A percentile compares a stretch with the other conserved stretches of the same genome.
phyloP scores from a whole-genome alignment of 2,888 invertebrate species.

The Chironomus riparius region DNA sequence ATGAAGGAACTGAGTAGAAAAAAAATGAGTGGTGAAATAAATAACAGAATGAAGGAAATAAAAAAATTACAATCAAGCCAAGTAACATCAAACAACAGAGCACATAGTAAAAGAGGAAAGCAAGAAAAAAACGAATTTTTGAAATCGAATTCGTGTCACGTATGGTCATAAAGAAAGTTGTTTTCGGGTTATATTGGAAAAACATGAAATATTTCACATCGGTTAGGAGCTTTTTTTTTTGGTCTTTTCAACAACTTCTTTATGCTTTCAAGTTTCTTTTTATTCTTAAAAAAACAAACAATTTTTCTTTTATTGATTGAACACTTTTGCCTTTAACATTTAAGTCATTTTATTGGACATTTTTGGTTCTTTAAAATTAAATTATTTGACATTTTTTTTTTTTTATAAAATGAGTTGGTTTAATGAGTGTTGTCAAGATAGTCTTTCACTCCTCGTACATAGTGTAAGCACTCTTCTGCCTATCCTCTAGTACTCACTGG shows the following conservation, averaged over 20 bases:
- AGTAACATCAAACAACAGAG: background rate
- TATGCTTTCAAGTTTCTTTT: no score
- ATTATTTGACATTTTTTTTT: no score
- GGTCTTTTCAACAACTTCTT: background rate
- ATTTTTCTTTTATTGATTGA: no score
- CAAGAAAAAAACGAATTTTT: background rate
- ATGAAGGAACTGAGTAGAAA: background rate
- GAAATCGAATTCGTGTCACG: conserved; percentile 16
- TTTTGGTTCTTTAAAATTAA: no score
- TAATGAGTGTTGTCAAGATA: no score
- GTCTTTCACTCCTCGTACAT: no score
- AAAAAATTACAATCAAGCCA: conserved; percentile 2
- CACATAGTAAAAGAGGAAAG: background rate
- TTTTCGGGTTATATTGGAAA: conserved; percentile 15
- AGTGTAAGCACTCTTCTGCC: no score
- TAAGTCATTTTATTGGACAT: no score
- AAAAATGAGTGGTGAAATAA: background rate
- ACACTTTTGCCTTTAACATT: no score
- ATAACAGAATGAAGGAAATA: background rate
- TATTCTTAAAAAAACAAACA: no score
- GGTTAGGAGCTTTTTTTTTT: background rate
- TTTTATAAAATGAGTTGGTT: no score
- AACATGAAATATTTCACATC: background rate
- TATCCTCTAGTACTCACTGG: no score
- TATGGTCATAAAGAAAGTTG: conserved; percentile 20